Conservation (phyloP, 2,797 vertebrate species). For the Ispidina lecontei region DNA sequence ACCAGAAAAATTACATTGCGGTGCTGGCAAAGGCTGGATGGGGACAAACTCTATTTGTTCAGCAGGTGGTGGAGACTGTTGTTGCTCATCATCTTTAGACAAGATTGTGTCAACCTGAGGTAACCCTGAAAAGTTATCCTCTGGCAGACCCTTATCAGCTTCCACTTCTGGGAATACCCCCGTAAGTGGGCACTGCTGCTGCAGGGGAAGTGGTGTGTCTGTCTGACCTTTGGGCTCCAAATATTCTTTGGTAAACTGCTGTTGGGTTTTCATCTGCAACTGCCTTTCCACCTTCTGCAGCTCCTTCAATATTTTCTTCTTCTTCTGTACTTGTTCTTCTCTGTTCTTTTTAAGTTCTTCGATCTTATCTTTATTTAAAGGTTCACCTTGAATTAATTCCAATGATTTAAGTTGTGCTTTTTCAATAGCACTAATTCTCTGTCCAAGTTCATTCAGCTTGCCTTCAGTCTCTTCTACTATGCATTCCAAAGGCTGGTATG, state of each 20-base stretch:
- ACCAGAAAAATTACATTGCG: slow-evolving; percentile 89
- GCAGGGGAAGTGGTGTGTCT: slow-evolving; percentile 83
- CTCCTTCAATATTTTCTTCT: slow-evolving; percentile 99
- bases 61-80: slow-evolving; percentile 82
- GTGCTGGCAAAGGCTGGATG: slow-evolving; percentile 89
- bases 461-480: slow-evolving; percentile 99
- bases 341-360: slow-evolving; percentile 98
- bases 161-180: slow-evolving; percentile 85
- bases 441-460: slow-evolving; percentile 98
- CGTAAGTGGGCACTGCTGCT: slow-evolving; percentile 86
- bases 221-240: slow-evolving; percentile 98
- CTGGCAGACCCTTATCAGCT: slow-evolving; percentile 77
- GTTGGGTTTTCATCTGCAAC: slow-evolving; percentile 99
- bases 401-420: slow-evolving; percentile 96
- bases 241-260: slow-evolving; percentile 99
- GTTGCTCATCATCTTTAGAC: slow-evolving; percentile 85
- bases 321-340: slow-evolving; percentile 99
- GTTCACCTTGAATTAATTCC: slow-evolving; percentile 98
- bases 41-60: slow-evolving; percentile 90
- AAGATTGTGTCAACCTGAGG: slow-evolving; percentile 92
- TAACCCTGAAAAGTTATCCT: slow-evolving; percentile 89
- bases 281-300: slow-evolving; percentile 99
- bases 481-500: slow-evolving; percentile 98
- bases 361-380: slow-evolving; percentile 98
- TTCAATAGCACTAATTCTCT: slow-evolving; percentile 98